Evolutionary conservation across 1,140 invertebrate genomes (phyloP).

Genomic region (Pogonus chalceus): DNA sequence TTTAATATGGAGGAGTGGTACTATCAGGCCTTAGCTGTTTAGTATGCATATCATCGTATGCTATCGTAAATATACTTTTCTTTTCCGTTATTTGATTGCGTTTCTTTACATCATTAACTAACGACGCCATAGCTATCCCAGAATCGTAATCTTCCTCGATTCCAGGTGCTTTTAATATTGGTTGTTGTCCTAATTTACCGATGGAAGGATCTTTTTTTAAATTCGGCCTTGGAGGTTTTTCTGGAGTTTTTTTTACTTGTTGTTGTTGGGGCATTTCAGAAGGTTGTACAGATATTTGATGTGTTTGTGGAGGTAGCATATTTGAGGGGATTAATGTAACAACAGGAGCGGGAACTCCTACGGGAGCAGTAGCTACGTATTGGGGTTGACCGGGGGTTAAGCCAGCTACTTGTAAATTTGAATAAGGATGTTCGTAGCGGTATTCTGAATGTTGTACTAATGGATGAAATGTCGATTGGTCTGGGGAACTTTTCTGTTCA

Average conservation of each 20-base stretch:
- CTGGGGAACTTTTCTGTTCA: no score
- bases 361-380: constrained; percentile 47
- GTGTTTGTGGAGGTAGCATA: background rate
- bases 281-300: constrained; percentile 33
- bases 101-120: constrained; percentile 43
- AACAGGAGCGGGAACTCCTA: constrained; percentile 54
- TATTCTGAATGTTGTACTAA: constrained; percentile 65
- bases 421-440: constrained; percentile 53
- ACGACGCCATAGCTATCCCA: constrained; percentile 57
- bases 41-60: constrained; percentile 75
- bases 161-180: constrained; percentile 15
- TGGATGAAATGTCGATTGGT: constrained; percentile 49
- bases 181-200: constrained; percentile 1
- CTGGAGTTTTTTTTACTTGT: no score
- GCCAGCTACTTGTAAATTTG: background rate
- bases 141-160: constrained; percentile 60
- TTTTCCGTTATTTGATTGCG: constrained; percentile 72
- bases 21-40: constrained; percentile 48
- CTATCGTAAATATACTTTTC: constrained; percentile 88
- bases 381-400: constrained; percentile 17
- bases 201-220: background rate
- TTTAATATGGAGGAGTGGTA: constrained; percentile 36
- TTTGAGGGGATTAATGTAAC: constrained; percentile 32
- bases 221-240: background rate
- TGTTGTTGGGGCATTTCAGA: constrained; percentile 8